Base-by-base conservation (phyloP, 2,888 invertebrate species). In the Netelia inedita region DNA sequence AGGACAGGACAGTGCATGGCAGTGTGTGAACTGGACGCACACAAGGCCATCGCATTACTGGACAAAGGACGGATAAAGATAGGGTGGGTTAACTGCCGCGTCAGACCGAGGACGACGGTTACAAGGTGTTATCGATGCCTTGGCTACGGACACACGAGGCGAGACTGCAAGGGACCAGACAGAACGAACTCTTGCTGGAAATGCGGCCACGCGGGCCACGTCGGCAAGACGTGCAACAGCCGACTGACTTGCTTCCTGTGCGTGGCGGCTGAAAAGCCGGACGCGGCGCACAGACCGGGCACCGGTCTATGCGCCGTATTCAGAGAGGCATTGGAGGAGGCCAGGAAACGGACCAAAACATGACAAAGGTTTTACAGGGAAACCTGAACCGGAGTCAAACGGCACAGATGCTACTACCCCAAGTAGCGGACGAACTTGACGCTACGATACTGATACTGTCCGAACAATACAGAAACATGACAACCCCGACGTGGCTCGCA, bases 341-440 rank as follows among this genome's bases (percentile, higher is more conserved):
- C 76, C 59, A 75, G 75, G 72, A 75, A 35, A 19, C 59, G 75
- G 72, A 72, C 80, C 2, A 61, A 66, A 53, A 71, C 53, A 68
- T 50, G 71, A 73, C 21, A 9, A 80, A 68, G 5, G n/a, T 79
- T 35, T 9, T 73, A 23, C 79, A 72, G 50, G 73, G 73, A 5
- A 82, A 82, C 53, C 50, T 85, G 73, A 66, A 81, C 71, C 41
- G 83, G 21, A 63, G 76, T 46, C 41, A 69, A 46, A 68, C 59
- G 14, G n/a, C n/a, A n/a, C n/a, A 82, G 59, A 57, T 65, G 41
- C 61, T 82, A 19, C 78, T 78, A n/a, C 65, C 71, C 6, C 82
- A 82, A 43, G 69, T 78, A 23, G 53, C 61, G 11, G 41, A 28
- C 9, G 78, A 82, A 72, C 41, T 63, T 14, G 50, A 63, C 69